Base-by-base conservation (phyloP, 1,140 invertebrate species). In the Drosophila nannoptera region DNA sequence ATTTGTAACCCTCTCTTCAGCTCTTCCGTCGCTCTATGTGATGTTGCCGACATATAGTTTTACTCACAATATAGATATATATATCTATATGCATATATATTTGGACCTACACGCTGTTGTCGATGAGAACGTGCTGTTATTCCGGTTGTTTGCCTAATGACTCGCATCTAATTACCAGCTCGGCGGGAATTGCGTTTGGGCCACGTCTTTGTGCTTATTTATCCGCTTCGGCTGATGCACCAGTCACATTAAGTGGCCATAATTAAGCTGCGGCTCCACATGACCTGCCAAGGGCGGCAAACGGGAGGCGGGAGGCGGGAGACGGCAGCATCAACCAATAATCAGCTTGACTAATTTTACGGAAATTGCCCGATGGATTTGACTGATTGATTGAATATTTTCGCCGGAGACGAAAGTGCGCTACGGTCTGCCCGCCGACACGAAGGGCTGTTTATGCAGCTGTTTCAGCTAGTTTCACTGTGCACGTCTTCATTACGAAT, bases 401-500 rank as follows among this genome's bases (percentile, higher is more conserved):
- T 72, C 72, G 59, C 62, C 11, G 5, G 40, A 42, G 40, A 42
- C 22, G 40, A 12, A 12, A 42, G 40, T 12, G 40, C 2, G 38
- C 7, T 12, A 12, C 2, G 40, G 0, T 3, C 22, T 22, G 22
- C 22, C 22, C 22, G 3, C 22, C 22, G 22, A 40, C 11, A 40
- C 38, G 35, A 36, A 36, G 35, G 40, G 5, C 14, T 49, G 32
- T 50, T 31, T 42, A 54, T 52, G 49, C 54, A 49, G 35, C 62
- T 60, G 63, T 68, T 22, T 22, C 22, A 22, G 22, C 22, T 3
- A 60, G 29, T 58, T 55, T 67, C 59, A 60, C 71, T 60, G 67
- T 58, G 72, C 76, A 73, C 75, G 80, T 83, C 76, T 86, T 77
- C 80, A 86, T 83, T 83, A 86, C 82, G 76, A 78, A 83, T 84